Evolutionary conservation across 2,888 invertebrate genomes (phyloP), one percentile per base, ranked within the genome.

Genomic region (Formica aserva): DNA sequence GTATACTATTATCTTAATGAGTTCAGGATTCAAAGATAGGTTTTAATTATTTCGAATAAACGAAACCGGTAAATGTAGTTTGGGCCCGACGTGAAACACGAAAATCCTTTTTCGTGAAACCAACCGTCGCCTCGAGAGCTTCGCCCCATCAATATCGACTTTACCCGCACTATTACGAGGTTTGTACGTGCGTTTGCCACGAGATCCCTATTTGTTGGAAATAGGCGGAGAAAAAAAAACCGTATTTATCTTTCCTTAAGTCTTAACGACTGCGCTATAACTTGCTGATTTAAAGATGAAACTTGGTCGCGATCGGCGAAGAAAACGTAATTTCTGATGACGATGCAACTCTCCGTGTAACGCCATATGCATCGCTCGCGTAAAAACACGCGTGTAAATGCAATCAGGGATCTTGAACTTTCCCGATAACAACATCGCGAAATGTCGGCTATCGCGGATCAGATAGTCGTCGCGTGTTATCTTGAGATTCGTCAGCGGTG

Each of bases 1-100:
- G 86, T 78, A 84, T 84, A 84, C 83, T 74, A 67, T 78, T 80
- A 75, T 60, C 77, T 75, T 66, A 82, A 65, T 60, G 86, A 88
- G 85, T 84, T 87, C 83, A 74, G 82, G 69, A 69, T 76, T 62
- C 81, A 76, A 84, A 77, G 76, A 84, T 75, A 78, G 81, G 35
- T 82, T 88, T 89, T 86, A 87, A 88, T 89, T 87, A 89, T 89
- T 86, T 84, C 67, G 60, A 78, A 75, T 89, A 89, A 88, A 89
- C 85, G 85, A 87, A 87, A 77, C 57, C 52, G 65, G 18, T 29
- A 48, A 41, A 62, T 62, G 60, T 9, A 15, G 11, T 11, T 57
- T 29, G 26, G 48, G 13, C n/a, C 22, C 48, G 35, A 26, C 15
- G 15, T 63, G 65, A 76, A 65, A 75, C 15, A 18, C 60, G 76